Base-by-base conservation (phyloP, 2,797 vertebrate genomes). In the Thripadectes ignobilis region DNA sequence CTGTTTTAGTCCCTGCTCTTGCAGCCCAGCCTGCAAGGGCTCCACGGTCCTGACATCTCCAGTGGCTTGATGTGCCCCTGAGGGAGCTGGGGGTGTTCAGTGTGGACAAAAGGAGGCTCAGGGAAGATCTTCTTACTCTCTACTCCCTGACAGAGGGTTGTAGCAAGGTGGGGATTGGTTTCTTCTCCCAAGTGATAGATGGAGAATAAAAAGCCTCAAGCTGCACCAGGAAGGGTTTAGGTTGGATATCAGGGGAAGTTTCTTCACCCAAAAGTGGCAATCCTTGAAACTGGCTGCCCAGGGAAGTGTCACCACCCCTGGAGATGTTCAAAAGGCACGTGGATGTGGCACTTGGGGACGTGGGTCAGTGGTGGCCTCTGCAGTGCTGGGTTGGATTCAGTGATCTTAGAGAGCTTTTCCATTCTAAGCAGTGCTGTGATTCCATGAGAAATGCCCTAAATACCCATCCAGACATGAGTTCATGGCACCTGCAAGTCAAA, bases 21-120 rank as follows among this genome's bases (percentile, higher is more conserved):
- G 9, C n/a, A 88, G 12, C 27, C 23, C n/a, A 17, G 0, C 14
- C 26, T 71, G 46, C 1, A 0, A 77, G 14, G 41, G 15, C 23
- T 52, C 16, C 29, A 21, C 9, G 81, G 18, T 67, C 63, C 34
- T 68, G 67, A 14, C 0, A 3, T 61, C 63, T 87, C 41, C 16
- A 14, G 11, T 18, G 75, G 20, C 43, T 32, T 36, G 41, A 27
- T n/a, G 27, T 27, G 49, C 23, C 26, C 14, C 57, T 36, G 51
- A 48, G 34, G 30, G 41, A 78, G 34, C 12, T 46, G 49, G 13
- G 6, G 41, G 12, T 19, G 9, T 13, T 65, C 23, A 36, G 32
- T 30, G 15, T 43, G 58, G 51, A 71, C 19, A 32, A 55, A 29
- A 71, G 4, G 66, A 79, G 19, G 51, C 7, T 58, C 38, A 16